phyloP scores from a whole-genome alignment of 2,797 vertebrate genomes.

The Morelia viridis region DNA sequence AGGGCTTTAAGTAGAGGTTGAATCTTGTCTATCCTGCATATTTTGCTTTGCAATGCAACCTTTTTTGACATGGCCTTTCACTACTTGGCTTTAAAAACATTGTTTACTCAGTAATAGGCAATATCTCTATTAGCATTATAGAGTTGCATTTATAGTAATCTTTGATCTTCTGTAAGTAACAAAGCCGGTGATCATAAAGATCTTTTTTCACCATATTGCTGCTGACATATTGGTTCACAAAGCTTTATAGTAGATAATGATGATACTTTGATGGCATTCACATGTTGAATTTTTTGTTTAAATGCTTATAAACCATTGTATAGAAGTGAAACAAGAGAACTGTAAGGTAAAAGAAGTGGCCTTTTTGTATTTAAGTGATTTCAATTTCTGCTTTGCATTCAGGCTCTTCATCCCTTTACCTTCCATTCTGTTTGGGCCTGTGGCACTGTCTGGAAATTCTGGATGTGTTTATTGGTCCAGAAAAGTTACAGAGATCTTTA shows the following conservation, averaged over 20 bases:
- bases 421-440: background rate
- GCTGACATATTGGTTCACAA: background rate
- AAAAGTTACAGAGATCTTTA: background rate
- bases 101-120: background rate
- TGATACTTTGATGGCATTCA: background rate
- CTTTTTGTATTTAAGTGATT: background rate
- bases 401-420: background rate
- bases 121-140: background rate
- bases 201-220: background rate
- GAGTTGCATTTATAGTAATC: background rate
- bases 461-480: background rate
- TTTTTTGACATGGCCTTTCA: background rate
- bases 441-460: background rate
- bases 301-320: background rate
- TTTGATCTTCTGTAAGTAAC: background rate
- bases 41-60: background rate
- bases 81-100: background rate
- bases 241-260: background rate
- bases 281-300: background rate
- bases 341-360: background rate
- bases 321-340: background rate
- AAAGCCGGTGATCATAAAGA: background rate
- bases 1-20: background rate
- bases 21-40: background rate
- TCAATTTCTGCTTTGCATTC: background rate